phyloP scores from a whole-genome alignment of 2,797 vertebrate species.

The Brachymystax lenok region DNA sequence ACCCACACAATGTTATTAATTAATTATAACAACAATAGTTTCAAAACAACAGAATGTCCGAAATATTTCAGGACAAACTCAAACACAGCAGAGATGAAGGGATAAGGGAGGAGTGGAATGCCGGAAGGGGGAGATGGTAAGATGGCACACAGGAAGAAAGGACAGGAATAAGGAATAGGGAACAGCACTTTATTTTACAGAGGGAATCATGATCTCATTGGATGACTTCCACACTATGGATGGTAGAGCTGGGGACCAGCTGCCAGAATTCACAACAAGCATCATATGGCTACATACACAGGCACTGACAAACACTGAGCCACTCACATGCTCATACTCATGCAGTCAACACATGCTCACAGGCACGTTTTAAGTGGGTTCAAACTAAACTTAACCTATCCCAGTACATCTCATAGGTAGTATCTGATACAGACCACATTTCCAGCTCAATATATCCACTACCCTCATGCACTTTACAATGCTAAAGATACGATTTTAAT shows the following conservation, averaged over 20 bases:
- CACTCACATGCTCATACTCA: conserved; percentile 24
- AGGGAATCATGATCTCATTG: conserved; percentile 30
- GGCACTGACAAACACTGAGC: conserved; percentile 33
- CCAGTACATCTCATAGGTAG: conserved; percentile 18
- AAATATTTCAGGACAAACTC: conserved; percentile 31
- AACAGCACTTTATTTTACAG: conserved; percentile 45
- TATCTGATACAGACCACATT: conserved; percentile 38
- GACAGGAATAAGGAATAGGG: conserved; percentile 18
- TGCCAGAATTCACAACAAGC: conserved; percentile 34
- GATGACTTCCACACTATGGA: conserved; percentile 46
- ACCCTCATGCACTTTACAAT: conserved; percentile 38
- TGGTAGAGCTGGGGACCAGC: conserved; percentile 23
- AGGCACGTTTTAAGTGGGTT: conserved; percentile 29
- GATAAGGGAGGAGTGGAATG: conserved; percentile 16
- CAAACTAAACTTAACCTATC: conserved; percentile 21
- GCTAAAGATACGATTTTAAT: conserved; percentile 30
- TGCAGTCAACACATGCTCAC: conserved; percentile 14
- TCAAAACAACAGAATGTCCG: conserved; percentile 25
- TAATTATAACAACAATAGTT: conserved; percentile 11
- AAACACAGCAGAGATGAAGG: conserved; percentile 21
- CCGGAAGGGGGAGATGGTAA: conserved; percentile 24
- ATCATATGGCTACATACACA: conserved; percentile 29
- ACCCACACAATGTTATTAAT: conserved; percentile 26
- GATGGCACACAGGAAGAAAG: neutral
- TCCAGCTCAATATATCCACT: conserved; percentile 32